A percentile compares a stretch with the other conserved stretches of the same genome.
phyloP scores from a whole-genome alignment of 2,797 vertebrate species.

The Macropus fuliginosus region DNA sequence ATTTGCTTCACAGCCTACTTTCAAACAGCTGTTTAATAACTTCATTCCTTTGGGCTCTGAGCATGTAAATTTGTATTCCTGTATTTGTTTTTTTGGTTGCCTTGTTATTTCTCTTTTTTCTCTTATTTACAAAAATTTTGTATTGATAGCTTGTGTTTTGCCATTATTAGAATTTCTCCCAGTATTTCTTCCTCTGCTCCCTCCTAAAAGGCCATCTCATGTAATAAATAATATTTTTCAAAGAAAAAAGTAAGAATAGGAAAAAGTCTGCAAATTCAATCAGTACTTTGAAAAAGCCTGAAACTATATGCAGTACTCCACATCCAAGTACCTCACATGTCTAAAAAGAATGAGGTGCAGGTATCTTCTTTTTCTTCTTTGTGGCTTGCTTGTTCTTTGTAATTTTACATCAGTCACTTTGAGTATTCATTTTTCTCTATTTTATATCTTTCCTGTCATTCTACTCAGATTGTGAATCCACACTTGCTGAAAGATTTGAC shows the following conservation, averaged over 20 bases:
- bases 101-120: neutral
- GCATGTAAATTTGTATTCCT: conserved; percentile 20
- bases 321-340: neutral
- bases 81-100: conserved; percentile 2
- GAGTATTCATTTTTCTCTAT: neutral
- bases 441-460: conserved; percentile 29
- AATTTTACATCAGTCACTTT: neutral
- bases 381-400: neutral
- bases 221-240: neutral
- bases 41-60: conserved; percentile 40
- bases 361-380: neutral
- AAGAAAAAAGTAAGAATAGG: neutral
- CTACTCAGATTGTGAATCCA: conserved; percentile 94
- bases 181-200: neutral
- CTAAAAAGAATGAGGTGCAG: neutral
- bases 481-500: conserved; percentile 98
- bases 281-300: neutral
- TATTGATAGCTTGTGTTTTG: neutral
- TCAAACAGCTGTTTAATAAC: conserved; percentile 47
- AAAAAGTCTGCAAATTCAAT: neutral
- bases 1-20: conserved; percentile 46
- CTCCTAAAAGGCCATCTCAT: neutral
- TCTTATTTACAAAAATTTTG: neutral
- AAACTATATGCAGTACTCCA: neutral
- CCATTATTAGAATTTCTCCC: neutral